A percentile compares a stretch with the other conserved stretches of the same genome.
These are phyloP conservation scores for Okamejei kenojei DNA, from an alignment of 2,797 vertebrate genomes.

Conservation along the genomic window DNA sequence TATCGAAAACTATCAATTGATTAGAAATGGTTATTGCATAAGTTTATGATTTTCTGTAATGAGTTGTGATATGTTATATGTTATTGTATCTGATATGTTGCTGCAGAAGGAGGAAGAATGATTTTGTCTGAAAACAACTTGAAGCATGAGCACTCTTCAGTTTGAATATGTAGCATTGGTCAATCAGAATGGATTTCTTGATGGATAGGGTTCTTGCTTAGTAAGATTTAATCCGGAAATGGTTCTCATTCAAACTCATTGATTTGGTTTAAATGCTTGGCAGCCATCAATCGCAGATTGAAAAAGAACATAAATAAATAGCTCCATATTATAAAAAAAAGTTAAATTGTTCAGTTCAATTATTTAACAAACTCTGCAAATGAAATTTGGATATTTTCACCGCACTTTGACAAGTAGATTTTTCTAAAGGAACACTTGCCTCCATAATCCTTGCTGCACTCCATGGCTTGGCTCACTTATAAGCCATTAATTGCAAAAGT, in stretches of 20 bases:
- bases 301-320: neutral
- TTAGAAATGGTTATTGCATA: neutral
- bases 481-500: neutral
- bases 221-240: neutral
- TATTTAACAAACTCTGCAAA: neutral
- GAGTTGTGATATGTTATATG: neutral
- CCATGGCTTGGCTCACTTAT: neutral
- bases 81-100: neutral
- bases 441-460: neutral
- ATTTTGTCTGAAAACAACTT: neutral
- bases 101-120: neutral
- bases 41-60: neutral
- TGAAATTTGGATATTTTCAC: neutral
- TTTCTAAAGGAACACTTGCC: no score
- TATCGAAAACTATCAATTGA: neutral
- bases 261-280: neutral
- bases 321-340: neutral
- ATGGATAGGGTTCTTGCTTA: neutral
- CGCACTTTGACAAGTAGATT: no score
- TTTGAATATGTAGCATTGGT: neutral
- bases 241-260: neutral
- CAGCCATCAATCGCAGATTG: neutral
- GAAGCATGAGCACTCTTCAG: neutral
- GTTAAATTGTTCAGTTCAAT: neutral
- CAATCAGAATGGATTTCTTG: neutral